Evolutionary conservation across 2,113 vertebrate genomes (phyloP), one percentile per base, ranked within the genome.

Genomic region (Chaetodon trifascialis): DNA sequence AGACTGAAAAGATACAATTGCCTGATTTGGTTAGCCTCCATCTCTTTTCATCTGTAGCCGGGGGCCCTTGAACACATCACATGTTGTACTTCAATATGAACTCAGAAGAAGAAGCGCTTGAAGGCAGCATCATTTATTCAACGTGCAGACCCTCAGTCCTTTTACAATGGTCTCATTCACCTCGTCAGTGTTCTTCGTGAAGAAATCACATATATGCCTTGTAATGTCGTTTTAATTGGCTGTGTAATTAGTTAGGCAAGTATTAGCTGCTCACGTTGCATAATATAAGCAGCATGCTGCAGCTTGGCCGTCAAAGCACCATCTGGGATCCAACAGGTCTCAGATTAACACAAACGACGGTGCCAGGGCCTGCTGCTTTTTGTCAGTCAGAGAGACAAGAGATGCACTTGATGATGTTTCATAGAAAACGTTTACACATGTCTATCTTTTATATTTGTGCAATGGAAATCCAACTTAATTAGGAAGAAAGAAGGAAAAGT

Each of bases 271-370:
- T 83, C 66, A 21, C 56, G 2, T 82, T 86, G 68, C 87, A 84
- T 85, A 91, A 86, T 76, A 76, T 47, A 74, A 73, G 69, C 85
- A 77, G 65, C 73, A 49, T 64, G 85, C 68, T 77, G 79, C 10
- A 72, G 75, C 74, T 82, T 83, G 86, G 84, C 88, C 67, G 76
- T 78, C 72, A 38, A 3, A 52, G 73, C 73, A 64, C 91, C 90
- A 89, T 87, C 86, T 92, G 88, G 44, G 82, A 82, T 89, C 82
- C 84, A 84, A 89, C 82, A 82, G 83, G 86, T 89, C 73, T 87
- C 79, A 49, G 76, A 86, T 87, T 67, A 82, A 63, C 85, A 70
- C 79, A 25, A 83, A 80, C 79, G 3, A 52, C 49, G 15, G 30
- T 64, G 58, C 69, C 46, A 65, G 73, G 21, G 60, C 49, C 71